A percentile compares a stretch with the other conserved stretches of the same genome.
These are phyloP conservation scores for Anguilla marmorata DNA, from an alignment of 2,797 vertebrate genomes.

Conservation along the genomic window DNA sequence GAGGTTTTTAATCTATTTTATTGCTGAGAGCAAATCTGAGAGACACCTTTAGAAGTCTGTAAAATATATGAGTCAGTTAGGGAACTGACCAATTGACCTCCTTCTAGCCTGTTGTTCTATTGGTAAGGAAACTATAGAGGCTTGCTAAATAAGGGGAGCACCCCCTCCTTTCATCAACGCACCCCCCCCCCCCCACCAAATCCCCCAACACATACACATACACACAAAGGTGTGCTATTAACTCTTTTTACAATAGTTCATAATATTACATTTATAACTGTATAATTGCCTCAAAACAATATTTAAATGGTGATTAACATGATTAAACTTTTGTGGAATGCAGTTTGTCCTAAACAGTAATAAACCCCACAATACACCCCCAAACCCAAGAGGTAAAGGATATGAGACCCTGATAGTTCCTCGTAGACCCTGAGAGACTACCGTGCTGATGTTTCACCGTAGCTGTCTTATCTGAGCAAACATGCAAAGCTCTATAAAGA, in stretches of 20 bases:
- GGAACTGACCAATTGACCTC: background rate
- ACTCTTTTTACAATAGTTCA: too few species aligned
- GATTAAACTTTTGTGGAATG: background rate
- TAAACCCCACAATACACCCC: background rate
- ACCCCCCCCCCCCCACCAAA: too few species aligned
- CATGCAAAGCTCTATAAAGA: constrained; percentile 1
- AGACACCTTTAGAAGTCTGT: background rate
- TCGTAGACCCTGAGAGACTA: background rate
- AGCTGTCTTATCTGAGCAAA: constrained; percentile 22
- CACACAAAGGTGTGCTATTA: too few species aligned
- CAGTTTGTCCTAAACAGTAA: background rate
- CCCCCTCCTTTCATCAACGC: too few species aligned
- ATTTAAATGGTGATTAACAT: background rate
- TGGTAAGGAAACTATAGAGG: background rate
- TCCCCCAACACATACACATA: too few species aligned
- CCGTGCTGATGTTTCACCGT: background rate
- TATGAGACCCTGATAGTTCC: background rate
- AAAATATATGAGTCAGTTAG: background rate
- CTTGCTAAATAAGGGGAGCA: too few species aligned
- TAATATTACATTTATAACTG: background rate
- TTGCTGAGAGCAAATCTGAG: background rate
- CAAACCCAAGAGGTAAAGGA: background rate
- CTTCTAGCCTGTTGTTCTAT: background rate
- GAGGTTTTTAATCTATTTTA: background rate
- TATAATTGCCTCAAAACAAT: background rate